Percentiles rank a stretch among this genome's conserved stretches.
These are phyloP conservation scores for Guaruba guarouba DNA, from an alignment of 2,113 vertebrate species.

Conservation along the genomic window DNA sequence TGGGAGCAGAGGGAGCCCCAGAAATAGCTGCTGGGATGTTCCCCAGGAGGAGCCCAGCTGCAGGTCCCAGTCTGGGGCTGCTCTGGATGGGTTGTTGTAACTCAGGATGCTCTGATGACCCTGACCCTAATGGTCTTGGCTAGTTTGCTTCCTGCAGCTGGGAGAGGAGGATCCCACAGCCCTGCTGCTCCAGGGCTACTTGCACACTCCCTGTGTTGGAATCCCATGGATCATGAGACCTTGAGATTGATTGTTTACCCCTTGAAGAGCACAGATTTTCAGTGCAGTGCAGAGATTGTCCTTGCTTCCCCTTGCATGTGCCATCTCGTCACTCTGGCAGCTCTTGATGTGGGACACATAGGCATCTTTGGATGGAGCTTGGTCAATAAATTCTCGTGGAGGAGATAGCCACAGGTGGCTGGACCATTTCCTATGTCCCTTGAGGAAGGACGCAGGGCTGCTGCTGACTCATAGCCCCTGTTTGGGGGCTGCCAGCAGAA, in stretches of 20 bases:
- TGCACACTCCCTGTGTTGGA: not conserved
- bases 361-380: not conserved
- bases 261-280: not conserved
- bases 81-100: not conserved
- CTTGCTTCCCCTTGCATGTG: not conserved
- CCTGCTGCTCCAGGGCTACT: not conserved
- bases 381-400: not conserved
- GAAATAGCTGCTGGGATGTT: not conserved
- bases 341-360: not conserved
- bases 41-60: not conserved
- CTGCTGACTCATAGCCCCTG: not conserved
- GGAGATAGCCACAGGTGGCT: not conserved
- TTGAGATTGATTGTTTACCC: not conserved
- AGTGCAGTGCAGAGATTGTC: not conserved
- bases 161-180: not conserved
- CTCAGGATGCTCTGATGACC: not conserved
- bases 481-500: not conserved
- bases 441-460: not conserved
- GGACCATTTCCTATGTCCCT: not conserved
- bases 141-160: not conserved
- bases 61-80: not conserved
- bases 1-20: not conserved
- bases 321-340: not conserved
- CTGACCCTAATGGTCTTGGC: not conserved
- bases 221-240: fast-evolving